These are phyloP conservation scores for Brenthis ino DNA, from an alignment of 2,888 invertebrate species.

Conservation along the genomic window DNA sequence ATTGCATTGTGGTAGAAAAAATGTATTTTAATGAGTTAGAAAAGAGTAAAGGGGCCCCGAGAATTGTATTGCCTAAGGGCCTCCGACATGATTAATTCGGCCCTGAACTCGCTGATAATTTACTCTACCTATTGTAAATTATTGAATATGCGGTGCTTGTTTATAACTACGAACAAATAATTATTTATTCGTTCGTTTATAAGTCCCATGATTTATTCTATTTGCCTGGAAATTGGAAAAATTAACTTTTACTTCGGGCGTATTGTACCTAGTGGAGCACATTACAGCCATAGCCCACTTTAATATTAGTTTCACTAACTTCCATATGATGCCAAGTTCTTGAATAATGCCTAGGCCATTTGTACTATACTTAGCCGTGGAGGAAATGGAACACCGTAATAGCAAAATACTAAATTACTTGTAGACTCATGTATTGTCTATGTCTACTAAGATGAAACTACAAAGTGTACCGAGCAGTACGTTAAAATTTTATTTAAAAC, in stretches of 20 bases:
- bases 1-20: too few relatives aligned
- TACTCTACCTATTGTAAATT: background rate
- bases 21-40: too few relatives aligned
- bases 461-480: too few relatives aligned
- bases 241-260: constrained; percentile 20
- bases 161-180: background rate
- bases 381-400: constrained; percentile 7
- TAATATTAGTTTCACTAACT: constrained; percentile 17
- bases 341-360: constrained; percentile 4
- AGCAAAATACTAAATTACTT: background rate
- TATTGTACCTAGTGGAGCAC: constrained; percentile 16
- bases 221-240: constrained; percentile 14
- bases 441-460: too few relatives aligned
- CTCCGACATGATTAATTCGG: too few relatives aligned
- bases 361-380: background rate
- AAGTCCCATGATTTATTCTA: background rate
- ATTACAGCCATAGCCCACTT: constrained; percentile 30
- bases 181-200: background rate
- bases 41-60: too few relatives aligned
- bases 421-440: background rate
- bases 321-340: constrained; percentile 23
- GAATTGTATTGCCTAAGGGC: too few relatives aligned
- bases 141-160: background rate
- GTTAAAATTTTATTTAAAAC: too few relatives aligned
- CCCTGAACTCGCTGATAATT: background rate